Conservation (phyloP, 2,888 invertebrate genomes). For the Alloscopus bannaensis region DNA sequence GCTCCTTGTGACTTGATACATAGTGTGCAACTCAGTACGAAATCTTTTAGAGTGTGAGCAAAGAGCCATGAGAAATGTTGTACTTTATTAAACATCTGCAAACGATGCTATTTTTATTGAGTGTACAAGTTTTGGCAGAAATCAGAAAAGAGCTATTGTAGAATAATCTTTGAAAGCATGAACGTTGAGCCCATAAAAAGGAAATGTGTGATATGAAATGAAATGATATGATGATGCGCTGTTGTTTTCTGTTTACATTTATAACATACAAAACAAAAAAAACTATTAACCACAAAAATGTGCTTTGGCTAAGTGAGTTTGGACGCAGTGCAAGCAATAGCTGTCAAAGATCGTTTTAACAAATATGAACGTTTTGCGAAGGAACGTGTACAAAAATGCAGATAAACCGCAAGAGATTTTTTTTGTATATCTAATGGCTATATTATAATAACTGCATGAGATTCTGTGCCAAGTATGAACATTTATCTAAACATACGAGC, state of each 20-base stretch:
- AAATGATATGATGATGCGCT: neutral
- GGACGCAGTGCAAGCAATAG: neutral
- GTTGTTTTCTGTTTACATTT: constrained; percentile 2
- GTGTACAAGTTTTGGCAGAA: constrained; percentile 40
- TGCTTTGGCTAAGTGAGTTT: constrained; percentile 2
- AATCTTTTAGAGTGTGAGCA: no score
- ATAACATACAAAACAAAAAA: neutral
- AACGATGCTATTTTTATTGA: constrained; percentile 62
- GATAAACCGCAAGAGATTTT: no score
- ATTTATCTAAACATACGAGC: no score
- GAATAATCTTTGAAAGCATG: neutral
- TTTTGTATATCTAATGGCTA: no score
- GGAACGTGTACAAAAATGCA: no score
- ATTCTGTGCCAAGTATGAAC: constrained; percentile 5
- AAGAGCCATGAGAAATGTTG: constrained; percentile 32
- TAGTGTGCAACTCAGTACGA: no score
- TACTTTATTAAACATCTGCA: constrained; percentile 56
- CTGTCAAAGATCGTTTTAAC: no score
- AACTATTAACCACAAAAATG: neutral
- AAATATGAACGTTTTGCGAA: no score
- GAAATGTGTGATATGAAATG: neutral
- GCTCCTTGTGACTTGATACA: no score
- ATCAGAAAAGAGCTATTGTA: neutral
- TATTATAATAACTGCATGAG: neutral
- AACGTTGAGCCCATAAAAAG: neutral